phyloP scores from a whole-genome alignment of 2,797 vertebrate species.

The Buceros bicornis region DNA sequence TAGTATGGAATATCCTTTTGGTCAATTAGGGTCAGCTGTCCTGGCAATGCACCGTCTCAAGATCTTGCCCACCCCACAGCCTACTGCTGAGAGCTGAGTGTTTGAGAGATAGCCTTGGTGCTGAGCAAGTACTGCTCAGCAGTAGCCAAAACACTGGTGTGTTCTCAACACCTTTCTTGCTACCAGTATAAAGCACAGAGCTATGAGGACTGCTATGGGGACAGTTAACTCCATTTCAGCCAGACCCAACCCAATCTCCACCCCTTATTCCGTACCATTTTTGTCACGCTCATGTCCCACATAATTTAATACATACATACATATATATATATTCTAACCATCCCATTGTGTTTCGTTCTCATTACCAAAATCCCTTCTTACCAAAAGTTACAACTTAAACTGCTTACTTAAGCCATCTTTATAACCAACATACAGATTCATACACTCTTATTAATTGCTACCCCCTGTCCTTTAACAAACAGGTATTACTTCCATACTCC shows the following conservation, averaged over 20 bases:
- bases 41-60: not conserved
- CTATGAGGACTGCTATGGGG: not conserved
- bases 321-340: too few species aligned
- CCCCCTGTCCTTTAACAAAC: too few species aligned
- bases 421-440: too few species aligned
- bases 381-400: too few species aligned
- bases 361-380: too few species aligned
- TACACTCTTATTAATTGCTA: too few species aligned
- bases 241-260: not conserved
- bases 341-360: too few species aligned
- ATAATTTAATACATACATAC: too few species aligned
- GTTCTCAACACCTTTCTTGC: not conserved
- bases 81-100: not conserved
- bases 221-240: not conserved
- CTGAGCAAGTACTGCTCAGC: not conserved
- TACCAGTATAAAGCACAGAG: not conserved
- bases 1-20: not conserved
- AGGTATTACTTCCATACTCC: too few species aligned
- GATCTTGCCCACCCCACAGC: not conserved
- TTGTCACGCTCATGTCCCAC: too few species aligned
- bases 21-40: not conserved
- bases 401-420: too few species aligned
- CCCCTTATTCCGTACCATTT: too few species aligned
- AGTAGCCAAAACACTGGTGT: not conserved
- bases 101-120: not conserved